phyloP scores from a whole-genome alignment of 2,113 vertebrate species.

The Tragelaphus imberbis region DNA sequence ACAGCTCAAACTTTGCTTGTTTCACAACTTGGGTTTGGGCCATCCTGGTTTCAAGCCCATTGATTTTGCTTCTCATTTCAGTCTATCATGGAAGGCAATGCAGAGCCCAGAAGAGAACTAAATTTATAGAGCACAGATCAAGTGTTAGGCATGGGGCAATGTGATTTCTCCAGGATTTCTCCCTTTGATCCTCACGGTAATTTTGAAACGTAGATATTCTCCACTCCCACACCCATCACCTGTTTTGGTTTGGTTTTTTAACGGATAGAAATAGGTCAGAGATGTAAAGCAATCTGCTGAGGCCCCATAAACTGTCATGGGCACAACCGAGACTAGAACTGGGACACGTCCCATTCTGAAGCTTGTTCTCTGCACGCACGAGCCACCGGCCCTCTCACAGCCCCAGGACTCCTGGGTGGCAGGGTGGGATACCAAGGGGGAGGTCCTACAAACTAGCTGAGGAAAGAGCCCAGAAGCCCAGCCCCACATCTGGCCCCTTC shows the following conservation, averaged over 20 bases:
- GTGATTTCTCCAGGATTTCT: not conserved
- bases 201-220: not conserved
- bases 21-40: not conserved
- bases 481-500: not conserved
- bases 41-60: not conserved
- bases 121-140: not conserved
- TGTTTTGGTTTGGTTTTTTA: not conserved
- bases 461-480: not conserved
- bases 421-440: not conserved
- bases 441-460: not conserved
- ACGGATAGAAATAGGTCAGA: not conserved
- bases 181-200: not conserved
- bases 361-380: not conserved
- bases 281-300: not conserved
- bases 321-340: not conserved
- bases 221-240: not conserved
- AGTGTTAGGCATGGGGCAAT: not conserved
- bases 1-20: not conserved
- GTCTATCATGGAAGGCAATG: not conserved
- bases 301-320: not conserved
- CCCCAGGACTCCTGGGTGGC: not conserved
- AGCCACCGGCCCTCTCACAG: not conserved
- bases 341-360: not conserved
- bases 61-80: not conserved
- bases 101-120: not conserved